Base-by-base conservation (phyloP, 2,113 vertebrate genomes). In the Corydoras sp. region DNA sequence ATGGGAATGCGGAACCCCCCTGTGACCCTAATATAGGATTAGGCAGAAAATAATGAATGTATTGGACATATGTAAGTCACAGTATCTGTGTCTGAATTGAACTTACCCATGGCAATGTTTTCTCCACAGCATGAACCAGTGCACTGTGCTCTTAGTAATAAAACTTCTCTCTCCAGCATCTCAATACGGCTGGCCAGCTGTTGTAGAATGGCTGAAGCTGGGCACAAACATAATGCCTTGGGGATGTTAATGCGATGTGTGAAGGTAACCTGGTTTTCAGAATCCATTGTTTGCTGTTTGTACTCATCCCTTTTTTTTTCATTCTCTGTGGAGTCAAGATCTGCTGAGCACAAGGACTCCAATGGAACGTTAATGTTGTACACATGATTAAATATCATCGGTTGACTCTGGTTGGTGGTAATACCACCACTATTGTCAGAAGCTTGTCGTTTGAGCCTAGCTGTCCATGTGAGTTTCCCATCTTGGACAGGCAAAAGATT, bases 171-270 rank as follows among this genome's bases (percentile, higher is more conserved):
- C 88, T 99, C 97, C 83, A 99, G 89, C 89, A 97, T 91, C 87
- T 99, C 96, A 72, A 99, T 91, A 54, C 96, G 89, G 80, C 85
- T 93, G 76, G 92, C 90, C 56, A 98, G 92, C 82, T 96, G 92
- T 85, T 96, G 95, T 64, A 99, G 88, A 53, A 91, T 81, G 68
- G 85, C 76, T 0, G 91, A 88, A 55, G 86, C 73, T 5, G 91
- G 86, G 65, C 96, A 99, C 1, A 88, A 91, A 70, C 95, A 99
- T 54, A 91, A 90, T 83, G 93, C 91, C 86, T 92, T 95, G 56
- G 97, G 96, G 81, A 99, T 92, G 85, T 93, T 95, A 88, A 99
- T 98, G 77, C 87, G 94, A 84, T 99, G 96, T 56, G 95, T 99
- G 82, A 99, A 99, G 74, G 93, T 97, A 76, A 99, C 91, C 86